Evolutionary conservation across 2,797 vertebrate species (phyloP), one percentile per base, ranked within the genome.

Genomic region (Mus spretus): DNA sequence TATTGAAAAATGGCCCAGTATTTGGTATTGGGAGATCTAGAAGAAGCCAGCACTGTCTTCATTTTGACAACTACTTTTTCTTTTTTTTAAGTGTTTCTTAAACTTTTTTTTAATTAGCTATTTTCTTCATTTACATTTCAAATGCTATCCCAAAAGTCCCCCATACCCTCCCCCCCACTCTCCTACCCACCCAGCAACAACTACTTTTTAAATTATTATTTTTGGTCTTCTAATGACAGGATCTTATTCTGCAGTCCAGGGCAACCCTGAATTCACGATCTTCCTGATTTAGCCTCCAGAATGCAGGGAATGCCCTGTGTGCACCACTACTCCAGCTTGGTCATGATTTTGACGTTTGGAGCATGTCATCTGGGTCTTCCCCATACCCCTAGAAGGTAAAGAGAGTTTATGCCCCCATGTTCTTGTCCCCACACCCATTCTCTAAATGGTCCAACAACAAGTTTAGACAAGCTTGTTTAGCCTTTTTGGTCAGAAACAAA

Each of bases 401-500:
- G 31, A n/a, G 11, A 63, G n/a, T 80, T 9, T 2, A 70, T n/a
- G 22, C 70, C 5, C 34, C 26, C 37, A 79, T 24, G 2, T 63
- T 80, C 20, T 63, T 74, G 22, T 85, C 31, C 65, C 37, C 55
- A 24, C 86, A 59, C 31, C 47, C 31, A 63, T 31, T 94, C 53
- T 90, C n/a, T 70, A 47, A 47, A 61, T 13, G 34, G 44, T 40
- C 37, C 72, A n/a, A 65, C 15, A 20, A 3, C 0, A 5, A 89
- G 7, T 85, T 91, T 75, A 24, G 4, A 15, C 28, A 47, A 74
- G 15, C 20, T 86, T 83, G 8, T 92, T 93, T 85, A 13, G 55
- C 12, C 24, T 74, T 84, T 83, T 91, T 95, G 63, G 74, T 31
- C 61, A 88, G 59, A 96, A 90, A 80, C 10, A 10, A 78, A 8